These are phyloP conservation scores for Pogonus chalceus DNA, from an alignment of 1,140 invertebrate species.

Conservation along the genomic window DNA sequence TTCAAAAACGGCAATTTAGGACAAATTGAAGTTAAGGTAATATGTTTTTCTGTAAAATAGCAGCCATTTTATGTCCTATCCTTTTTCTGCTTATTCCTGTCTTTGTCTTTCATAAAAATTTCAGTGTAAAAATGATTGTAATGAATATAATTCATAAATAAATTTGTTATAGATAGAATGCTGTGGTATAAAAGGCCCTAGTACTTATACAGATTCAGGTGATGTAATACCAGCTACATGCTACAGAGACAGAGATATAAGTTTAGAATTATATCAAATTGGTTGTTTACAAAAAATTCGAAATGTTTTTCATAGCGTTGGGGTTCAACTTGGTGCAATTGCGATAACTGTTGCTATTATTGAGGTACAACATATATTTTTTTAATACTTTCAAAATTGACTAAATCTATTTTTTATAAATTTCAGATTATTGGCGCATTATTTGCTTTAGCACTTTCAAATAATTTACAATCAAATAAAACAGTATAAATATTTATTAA, in stretches of 20 bases:
- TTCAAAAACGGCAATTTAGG: neutral
- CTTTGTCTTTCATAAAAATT: too few species aligned
- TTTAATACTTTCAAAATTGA: neutral
- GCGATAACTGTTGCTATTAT: neutral
- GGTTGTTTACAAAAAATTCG: neutral
- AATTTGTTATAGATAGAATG: neutral
- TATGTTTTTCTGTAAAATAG: neutral
- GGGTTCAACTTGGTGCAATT: neutral
- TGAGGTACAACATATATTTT: neutral
- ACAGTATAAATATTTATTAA: too few species aligned
- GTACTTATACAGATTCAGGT: neutral
- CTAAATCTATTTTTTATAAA: too few species aligned
- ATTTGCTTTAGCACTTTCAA: neutral
- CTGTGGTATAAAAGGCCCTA: neutral
- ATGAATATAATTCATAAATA: too few species aligned
- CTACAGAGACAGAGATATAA: neutral
- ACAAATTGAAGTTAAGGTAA: neutral
- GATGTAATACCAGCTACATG: neutral
- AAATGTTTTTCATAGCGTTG: neutral
- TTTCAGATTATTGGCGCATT: slow-evolving; percentile 1
- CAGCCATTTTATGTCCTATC: too few species aligned
- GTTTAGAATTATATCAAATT: neutral
- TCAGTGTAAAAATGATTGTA: too few species aligned
- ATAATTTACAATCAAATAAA: neutral
- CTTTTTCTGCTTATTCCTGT: too few species aligned